Evolutionary conservation across 2,797 vertebrate genomes (phyloP).

Genomic region (Leptoclinus maculatus): DNA sequence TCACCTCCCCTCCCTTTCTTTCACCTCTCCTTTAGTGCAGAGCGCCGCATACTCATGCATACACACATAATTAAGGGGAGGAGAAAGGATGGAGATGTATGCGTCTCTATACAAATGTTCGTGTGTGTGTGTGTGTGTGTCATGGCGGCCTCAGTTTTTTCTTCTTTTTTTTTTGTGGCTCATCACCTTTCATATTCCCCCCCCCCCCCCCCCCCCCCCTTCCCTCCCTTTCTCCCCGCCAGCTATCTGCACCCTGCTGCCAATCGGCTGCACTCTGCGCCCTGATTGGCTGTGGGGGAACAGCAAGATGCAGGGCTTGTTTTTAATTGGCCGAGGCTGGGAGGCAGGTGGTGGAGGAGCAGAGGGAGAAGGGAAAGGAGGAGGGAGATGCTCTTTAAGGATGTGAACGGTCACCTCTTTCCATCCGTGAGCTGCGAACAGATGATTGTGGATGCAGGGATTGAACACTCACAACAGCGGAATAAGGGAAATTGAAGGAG

Average conservation of each 20-base stretch:
- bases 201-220: conserved; percentile 2
- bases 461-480: conserved; percentile 16
- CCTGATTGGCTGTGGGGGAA: conserved; percentile 80
- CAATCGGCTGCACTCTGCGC: conserved; percentile 42
- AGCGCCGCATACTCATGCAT: conserved; percentile 12
- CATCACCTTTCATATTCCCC: conserved; percentile 65
- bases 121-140: conserved; percentile 22
- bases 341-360: conserved; percentile 59
- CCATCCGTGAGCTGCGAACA: conserved; percentile 44
- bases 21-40: conserved; percentile 33
- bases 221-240: conserved; percentile 57
- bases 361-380: conserved; percentile 55
- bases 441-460: conserved; percentile 45
- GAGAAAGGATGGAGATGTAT: conserved; percentile 24
- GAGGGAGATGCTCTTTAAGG: conserved; percentile 73
- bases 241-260: conserved; percentile 63
- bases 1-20: conserved; percentile 19
- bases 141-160: conserved; percentile 45
- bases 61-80: conserved; percentile 34
- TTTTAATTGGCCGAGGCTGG: conserved; percentile 61
- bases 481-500: conserved; percentile 5
- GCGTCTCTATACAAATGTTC: not conserved
- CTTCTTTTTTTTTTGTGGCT: conserved; percentile 30
- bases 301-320: conserved; percentile 48
- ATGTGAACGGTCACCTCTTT: conserved; percentile 66